A percentile compares a stretch with the other conserved stretches of the same genome.
Conservation (phyloP, 2,113 vertebrate species). For the Scortum barcoo region DNA sequence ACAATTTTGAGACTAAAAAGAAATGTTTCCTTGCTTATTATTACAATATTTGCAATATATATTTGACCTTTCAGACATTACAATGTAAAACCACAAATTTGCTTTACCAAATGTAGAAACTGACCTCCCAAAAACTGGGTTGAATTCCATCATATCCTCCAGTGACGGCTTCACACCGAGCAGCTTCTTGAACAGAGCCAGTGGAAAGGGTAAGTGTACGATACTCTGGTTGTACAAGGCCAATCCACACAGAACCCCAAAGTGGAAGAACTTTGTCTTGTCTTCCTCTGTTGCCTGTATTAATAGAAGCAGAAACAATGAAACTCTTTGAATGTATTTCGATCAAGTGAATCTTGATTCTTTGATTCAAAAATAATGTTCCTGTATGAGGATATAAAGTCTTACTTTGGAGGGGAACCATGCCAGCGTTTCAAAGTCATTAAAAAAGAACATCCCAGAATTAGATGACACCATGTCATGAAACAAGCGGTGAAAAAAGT, state of each 20-base stretch:
- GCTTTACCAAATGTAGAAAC: background rate
- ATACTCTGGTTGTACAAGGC: constrained; percentile 71
- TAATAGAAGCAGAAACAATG: background rate
- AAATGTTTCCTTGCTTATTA: background rate
- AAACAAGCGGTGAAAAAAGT: constrained; percentile 83
- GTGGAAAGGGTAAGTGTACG: constrained; percentile 80
- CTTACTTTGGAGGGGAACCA: constrained; percentile 86
- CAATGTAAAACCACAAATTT: background rate
- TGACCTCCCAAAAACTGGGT: constrained; percentile 58
- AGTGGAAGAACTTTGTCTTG: constrained; percentile 72
- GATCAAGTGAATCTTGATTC: background rate
- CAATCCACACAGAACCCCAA: constrained; percentile 83
- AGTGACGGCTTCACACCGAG: constrained; percentile 66
- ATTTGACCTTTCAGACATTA: background rate
- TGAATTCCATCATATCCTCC: constrained; percentile 79
- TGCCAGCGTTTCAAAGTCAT: constrained; percentile 70
- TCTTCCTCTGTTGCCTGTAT: constrained; percentile 51
- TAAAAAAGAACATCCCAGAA: constrained; percentile 79
- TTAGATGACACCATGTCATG: constrained; percentile 70
- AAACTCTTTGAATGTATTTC: background rate
- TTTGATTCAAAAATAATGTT: background rate
- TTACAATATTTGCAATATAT: background rate
- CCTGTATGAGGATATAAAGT: background rate
- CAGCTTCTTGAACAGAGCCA: constrained; percentile 85
- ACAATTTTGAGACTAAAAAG: background rate